phyloP scores from a whole-genome alignment of 2,888 invertebrate genomes.

The Idaea straminata region DNA sequence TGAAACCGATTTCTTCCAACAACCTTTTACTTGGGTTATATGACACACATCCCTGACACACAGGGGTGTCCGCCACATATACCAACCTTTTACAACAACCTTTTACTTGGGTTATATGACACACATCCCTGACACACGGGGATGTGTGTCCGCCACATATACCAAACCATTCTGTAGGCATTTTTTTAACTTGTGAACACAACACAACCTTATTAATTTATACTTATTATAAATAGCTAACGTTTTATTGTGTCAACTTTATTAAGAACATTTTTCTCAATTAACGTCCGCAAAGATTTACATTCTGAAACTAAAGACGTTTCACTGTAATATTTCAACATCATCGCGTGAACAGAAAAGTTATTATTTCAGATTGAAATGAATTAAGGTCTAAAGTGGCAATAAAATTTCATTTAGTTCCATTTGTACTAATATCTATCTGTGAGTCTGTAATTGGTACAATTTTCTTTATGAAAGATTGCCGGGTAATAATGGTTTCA shows the following conservation, averaged over 20 bases:
- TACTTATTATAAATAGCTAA: background rate
- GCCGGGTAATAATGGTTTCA: constrained; percentile 7
- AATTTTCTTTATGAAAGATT: constrained; percentile 10
- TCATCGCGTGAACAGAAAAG: constrained; percentile 14
- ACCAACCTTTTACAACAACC: no score
- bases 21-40: no score
- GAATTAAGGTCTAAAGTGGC: constrained; percentile 20
- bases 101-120: no score
- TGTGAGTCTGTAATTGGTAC: constrained; percentile 9
- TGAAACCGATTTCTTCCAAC: no score
- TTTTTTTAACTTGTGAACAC: no score
- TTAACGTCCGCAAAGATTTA: background rate
- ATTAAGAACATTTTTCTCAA: background rate
- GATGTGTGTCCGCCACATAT: no score
- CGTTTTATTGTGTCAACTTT: background rate
- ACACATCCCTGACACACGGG: no score
- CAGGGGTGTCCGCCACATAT: no score
- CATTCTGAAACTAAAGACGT: background rate
- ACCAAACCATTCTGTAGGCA: no score
- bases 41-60: no score
- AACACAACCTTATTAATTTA: background rate
- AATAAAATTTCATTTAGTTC: constrained; percentile 18
- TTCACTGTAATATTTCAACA: background rate
- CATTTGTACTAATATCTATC: constrained; percentile 9
- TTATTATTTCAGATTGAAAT: constrained; percentile 25